phyloP scores from a whole-genome alignment of 2,113 vertebrate genomes.

The Phyllostomus discolor region DNA sequence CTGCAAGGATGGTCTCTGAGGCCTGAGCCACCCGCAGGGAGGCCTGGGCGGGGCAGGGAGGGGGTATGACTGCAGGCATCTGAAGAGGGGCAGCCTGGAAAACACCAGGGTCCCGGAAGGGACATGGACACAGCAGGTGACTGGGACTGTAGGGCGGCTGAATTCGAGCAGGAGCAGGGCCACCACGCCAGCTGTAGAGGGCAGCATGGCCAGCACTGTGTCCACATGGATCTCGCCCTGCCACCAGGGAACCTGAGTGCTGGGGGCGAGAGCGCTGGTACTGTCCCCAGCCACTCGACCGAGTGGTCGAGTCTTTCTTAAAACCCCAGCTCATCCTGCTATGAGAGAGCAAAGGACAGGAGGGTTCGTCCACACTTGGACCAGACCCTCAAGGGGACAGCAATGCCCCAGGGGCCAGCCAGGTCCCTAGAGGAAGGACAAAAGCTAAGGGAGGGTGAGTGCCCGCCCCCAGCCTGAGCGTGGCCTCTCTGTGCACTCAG shows the following conservation, averaged over 20 bases:
- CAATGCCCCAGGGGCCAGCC: background rate
- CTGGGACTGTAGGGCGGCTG: background rate
- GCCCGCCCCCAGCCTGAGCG: accelerated
- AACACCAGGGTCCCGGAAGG: background rate
- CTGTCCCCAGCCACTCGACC: background rate
- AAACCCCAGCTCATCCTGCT: background rate
- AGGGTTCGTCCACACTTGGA: background rate
- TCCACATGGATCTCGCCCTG: background rate
- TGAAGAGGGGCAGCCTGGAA: background rate
- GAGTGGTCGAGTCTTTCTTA: background rate
- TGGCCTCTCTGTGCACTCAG: background rate
- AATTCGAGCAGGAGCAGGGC: background rate
- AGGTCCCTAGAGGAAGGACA: background rate
- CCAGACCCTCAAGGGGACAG: background rate
- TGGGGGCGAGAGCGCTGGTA: background rate
- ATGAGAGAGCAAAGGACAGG: background rate
- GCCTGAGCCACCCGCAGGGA: background rate
- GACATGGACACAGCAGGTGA: background rate
- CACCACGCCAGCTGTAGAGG: accelerated
- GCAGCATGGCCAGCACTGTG: background rate
- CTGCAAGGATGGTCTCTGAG: background rate
- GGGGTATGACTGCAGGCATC: background rate
- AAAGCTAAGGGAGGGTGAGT: background rate
- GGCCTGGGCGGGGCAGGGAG: background rate
- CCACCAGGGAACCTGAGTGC: too few relatives aligned